Conservation (phyloP, 2,888 invertebrate species). For the Lithodes maja region DNA sequence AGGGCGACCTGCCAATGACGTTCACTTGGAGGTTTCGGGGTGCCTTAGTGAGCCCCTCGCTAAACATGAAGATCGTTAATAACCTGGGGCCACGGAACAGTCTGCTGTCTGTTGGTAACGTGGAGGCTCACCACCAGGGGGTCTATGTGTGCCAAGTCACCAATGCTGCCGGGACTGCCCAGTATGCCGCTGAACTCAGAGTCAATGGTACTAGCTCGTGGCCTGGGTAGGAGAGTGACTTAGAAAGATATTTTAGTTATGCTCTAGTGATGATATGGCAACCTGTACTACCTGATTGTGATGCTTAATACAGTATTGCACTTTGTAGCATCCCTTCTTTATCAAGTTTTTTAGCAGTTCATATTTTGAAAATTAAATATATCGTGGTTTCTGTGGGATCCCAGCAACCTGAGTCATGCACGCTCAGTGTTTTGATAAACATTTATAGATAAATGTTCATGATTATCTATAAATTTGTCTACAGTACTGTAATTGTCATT, state of each 20-base stretch:
- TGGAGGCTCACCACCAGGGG: conserved; percentile 60
- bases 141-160: conserved; percentile 83
- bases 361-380: not conserved
- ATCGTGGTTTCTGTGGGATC: not conserved
- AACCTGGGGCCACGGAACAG: conserved; percentile 53
- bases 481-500: too few species aligned
- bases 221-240: conserved; percentile 20
- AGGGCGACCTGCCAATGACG: conserved; percentile 73
- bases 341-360: not conserved
- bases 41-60: conserved; percentile 73
- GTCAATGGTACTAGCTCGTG: conserved; percentile 65
- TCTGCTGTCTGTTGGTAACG: conserved; percentile 48
- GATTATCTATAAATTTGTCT: too few species aligned
- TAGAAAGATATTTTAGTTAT: conserved; percentile 13
- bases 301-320: not conserved
- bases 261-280: not conserved
- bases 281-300: not conserved
- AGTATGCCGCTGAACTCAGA: conserved; percentile 52
- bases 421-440: not conserved
- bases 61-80: conserved; percentile 40
- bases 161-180: conserved; percentile 76
- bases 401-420: not conserved
- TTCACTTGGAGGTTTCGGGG: conserved; percentile 77
- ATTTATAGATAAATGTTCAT: too few species aligned
- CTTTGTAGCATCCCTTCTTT: conserved; percentile 10